Conservation (phyloP, 2,888 invertebrate genomes). For the Drosophila prostipennis region DNA sequence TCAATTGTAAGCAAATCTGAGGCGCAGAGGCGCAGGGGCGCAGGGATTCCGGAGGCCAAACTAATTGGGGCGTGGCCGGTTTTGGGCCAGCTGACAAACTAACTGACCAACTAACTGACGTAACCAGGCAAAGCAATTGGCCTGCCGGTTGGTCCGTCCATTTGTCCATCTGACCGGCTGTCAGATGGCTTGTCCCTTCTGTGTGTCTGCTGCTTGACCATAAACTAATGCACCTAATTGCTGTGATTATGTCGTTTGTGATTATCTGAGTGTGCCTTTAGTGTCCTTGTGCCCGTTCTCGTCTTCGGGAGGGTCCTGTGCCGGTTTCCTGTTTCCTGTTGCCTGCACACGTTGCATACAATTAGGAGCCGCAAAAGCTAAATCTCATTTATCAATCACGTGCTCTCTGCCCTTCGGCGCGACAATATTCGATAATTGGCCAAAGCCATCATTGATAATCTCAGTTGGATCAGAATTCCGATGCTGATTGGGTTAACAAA, state of each 20-base stretch:
- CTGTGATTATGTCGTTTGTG: slow-evolving; percentile 70
- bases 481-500: slow-evolving; percentile 33
- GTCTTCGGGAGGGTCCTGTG: slow-evolving; percentile 1
- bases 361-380: slow-evolving; percentile 58
- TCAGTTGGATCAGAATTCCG: slow-evolving; percentile 5
- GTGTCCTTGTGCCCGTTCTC: slow-evolving; percentile 9
- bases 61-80: slow-evolving; percentile 41
- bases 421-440: slow-evolving; percentile 59
- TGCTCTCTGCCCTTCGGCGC: slow-evolving; percentile 16
- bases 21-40: slow-evolving; percentile 6
- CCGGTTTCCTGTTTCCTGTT: not conserved
- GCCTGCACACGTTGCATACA: slow-evolving; percentile 53
- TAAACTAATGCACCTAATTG: slow-evolving; percentile 73
- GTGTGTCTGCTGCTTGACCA: slow-evolving; percentile 48
- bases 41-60: not conserved
- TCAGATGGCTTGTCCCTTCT: slow-evolving; percentile 6
- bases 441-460: slow-evolving; percentile 18
- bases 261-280: slow-evolving; percentile 45
- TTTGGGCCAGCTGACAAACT: slow-evolving; percentile 19
- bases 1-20: slow-evolving; percentile 37
- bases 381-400: slow-evolving; percentile 72
- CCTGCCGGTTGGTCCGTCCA: slow-evolving; percentile 12
- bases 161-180: slow-evolving; percentile 7
- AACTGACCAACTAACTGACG: slow-evolving; percentile 37
- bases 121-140: slow-evolving; percentile 33